Percentiles rank a stretch among this genome's conserved stretches.
Evolutionary conservation across 2,888 invertebrate genomes (phyloP).

Genomic region (Drosophila mimetica): DNA sequence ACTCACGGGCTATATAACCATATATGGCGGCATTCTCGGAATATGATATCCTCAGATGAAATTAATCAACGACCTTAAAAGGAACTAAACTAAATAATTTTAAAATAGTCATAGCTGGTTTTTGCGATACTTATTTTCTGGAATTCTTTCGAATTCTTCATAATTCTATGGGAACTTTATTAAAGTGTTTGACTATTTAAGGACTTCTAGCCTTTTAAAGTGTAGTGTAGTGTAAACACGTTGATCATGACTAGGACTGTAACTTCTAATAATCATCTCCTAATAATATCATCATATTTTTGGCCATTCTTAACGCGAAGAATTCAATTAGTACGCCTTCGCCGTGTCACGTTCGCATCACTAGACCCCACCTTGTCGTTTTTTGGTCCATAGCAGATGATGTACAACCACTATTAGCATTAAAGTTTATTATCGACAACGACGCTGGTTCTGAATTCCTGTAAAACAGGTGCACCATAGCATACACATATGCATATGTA

Average conservation of each 20-base stretch:
- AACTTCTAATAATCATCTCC: too few species aligned
- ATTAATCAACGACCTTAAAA: background rate
- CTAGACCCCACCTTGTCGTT: conserved; percentile 44
- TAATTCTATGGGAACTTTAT: background rate
- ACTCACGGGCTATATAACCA: conserved; percentile 25
- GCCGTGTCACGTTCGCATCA: conserved; percentile 32
- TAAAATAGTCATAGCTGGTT: background rate
- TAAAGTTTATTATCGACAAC: conserved; percentile 82
- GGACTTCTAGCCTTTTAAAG: too few species aligned
- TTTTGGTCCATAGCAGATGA: conserved; percentile 77
- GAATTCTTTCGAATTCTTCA: background rate
- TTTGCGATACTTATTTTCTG: background rate
- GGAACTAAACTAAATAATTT: conserved; percentile 3
- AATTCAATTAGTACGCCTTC: background rate
- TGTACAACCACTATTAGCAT: conserved; percentile 82
- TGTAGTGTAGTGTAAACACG: too few species aligned
- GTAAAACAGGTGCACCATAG: conserved; percentile 78
- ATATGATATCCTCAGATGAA: conserved; percentile 1
- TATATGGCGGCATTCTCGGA: conserved; percentile 4
- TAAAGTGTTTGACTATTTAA: background rate
- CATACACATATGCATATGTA: conserved; percentile 2
- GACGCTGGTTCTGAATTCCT: conserved; percentile 76
- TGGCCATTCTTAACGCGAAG: background rate
- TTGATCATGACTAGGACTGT: too few species aligned
- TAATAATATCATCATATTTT: too few species aligned